A percentile compares a stretch with the other conserved stretches of the same genome.
Conservation (phyloP, 2,888 invertebrate species). For the Ischnus inquisitorius region DNA sequence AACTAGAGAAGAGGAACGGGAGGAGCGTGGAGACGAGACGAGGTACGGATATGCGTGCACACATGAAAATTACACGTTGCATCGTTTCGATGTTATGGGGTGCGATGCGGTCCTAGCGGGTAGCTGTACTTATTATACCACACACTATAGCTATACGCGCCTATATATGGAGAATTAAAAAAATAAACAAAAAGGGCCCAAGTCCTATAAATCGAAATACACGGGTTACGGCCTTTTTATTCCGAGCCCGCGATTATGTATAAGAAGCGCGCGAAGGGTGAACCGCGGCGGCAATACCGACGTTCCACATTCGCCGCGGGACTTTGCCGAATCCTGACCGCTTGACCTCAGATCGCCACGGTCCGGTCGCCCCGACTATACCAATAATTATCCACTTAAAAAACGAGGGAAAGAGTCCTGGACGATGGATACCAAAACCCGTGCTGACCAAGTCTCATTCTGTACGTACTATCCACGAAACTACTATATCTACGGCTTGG, state of each 20-base stretch:
- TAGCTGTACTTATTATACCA: slow-evolving; percentile 36
- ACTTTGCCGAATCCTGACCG: slow-evolving; percentile 75
- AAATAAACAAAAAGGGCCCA: background rate
- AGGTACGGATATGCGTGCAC: slow-evolving; percentile 54
- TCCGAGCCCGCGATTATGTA: background rate
- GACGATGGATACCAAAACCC: slow-evolving; percentile 19
- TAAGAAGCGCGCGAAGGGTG: slow-evolving; percentile 30
- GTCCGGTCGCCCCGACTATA: slow-evolving; percentile 59
- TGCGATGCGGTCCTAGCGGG: slow-evolving; percentile 47
- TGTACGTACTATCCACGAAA: background rate
- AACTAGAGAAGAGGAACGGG: slow-evolving; percentile 39
- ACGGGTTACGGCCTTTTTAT: background rate
- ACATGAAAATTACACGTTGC: slow-evolving; percentile 77
- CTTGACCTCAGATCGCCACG: slow-evolving; percentile 69
- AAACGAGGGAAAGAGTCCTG: slow-evolving; percentile 71
- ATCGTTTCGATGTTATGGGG: slow-evolving; percentile 56
- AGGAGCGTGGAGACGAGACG: background rate
- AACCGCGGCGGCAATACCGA: slow-evolving; percentile 56
- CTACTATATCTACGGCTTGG: background rate
- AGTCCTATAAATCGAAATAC: background rate
- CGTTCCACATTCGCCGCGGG: slow-evolving; percentile 77
- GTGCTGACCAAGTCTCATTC: slow-evolving; percentile 11
- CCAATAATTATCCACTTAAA: slow-evolving; percentile 83
- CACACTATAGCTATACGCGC: background rate
- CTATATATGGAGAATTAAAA: background rate